A percentile compares a stretch with the other conserved stretches of the same genome.
These are phyloP conservation scores for Poeciliopsis turrubarensis DNA, from an alignment of 2,113 vertebrate species.

Conservation along the genomic window DNA sequence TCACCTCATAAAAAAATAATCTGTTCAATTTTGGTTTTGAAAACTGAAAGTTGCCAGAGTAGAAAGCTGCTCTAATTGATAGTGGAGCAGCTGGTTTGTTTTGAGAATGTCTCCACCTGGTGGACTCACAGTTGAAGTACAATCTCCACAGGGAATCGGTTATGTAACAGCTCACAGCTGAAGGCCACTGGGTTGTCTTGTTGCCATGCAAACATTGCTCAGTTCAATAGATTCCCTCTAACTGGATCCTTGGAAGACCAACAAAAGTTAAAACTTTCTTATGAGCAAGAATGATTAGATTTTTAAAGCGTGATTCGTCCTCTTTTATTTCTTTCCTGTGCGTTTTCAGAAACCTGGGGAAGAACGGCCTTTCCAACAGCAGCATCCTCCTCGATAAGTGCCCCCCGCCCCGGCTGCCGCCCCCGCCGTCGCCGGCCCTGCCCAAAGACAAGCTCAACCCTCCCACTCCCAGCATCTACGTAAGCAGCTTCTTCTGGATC, in stretches of 20 bases:
- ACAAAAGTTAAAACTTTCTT: too few relatives aligned
- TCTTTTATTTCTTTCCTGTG: rapidly evolving
- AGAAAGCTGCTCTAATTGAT: too few relatives aligned
- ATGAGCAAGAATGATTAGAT: not conserved
- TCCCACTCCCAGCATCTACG: constrained; percentile 99
- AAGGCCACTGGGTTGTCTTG: constrained; percentile 57
- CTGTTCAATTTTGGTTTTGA: too few relatives aligned
- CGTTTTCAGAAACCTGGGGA: constrained; percentile 90
- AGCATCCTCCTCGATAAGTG: constrained; percentile 98
- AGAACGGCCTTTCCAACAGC: constrained; percentile 97
- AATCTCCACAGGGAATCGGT: constrained; percentile 10
- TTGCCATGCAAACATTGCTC: constrained; percentile 64
- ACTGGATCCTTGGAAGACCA: not conserved
- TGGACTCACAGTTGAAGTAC: constrained; percentile 51
- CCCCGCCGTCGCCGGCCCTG: constrained; percentile 92
- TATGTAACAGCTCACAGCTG: constrained; percentile 61
- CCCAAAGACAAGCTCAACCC: constrained; percentile 99
- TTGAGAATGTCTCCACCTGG: constrained; percentile 61
- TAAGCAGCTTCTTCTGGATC: constrained; percentile 79
- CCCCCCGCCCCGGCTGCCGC: constrained; percentile 94
- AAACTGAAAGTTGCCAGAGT: too few relatives aligned
- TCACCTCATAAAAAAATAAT: too few relatives aligned
- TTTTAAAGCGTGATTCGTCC: not conserved
- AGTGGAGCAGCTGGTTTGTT: not conserved
- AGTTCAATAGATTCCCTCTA: not conserved